Evolutionary conservation across 2,797 vertebrate species (phyloP), one percentile per base, ranked within the genome.

Genomic region (Alauda arvensis): DNA sequence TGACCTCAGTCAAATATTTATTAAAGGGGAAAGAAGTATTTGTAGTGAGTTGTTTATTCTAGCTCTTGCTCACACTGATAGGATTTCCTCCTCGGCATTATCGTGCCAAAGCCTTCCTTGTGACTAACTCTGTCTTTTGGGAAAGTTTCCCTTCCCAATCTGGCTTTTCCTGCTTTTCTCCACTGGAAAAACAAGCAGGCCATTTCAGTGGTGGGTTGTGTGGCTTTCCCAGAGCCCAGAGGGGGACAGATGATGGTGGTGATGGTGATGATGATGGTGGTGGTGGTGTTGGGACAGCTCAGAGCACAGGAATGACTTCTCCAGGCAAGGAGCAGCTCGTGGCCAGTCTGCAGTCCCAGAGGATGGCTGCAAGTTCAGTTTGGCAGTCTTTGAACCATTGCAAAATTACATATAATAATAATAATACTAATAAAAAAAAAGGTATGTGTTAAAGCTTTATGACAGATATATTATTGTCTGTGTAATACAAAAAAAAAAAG

Each of bases 11-110:
- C 89, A 93, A 92, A 95, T 93, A 93, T 90, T 92, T 93, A 90
- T 92, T 82, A 87, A 91, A 85, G 81, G 72, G 86, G 84, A 91
- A 94, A 94, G 78, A 93, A 93, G 86, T 87, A 90, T 94, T 94
- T 90, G 88, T 56, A 88, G 82, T 63, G 67, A 69, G 70, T 92
- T 92, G 91, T 94, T 94, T 95, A 93, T 94, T 91, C 84, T 91
- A 88, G 84, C 88, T 76, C 77, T 94, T 91, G 90, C 92, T 90
- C 90, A 78, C 75, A 42, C 87, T 78, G 82, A 83, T 92, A 94
- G 83, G 83, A 94, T 83, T 93, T 93, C 90, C 90, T 92, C 33
- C 42, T 48, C 17, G 4, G 63, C 5, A 18, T 90, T 93, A 91
- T 91, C 77, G 14, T 2, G 0, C 61, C 3, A 26, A 92, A 94